Percentiles rank a stretch among this genome's conserved stretches.
phyloP scores from a whole-genome alignment of 1,140 invertebrate species.

The Andricus grossulariae region DNA sequence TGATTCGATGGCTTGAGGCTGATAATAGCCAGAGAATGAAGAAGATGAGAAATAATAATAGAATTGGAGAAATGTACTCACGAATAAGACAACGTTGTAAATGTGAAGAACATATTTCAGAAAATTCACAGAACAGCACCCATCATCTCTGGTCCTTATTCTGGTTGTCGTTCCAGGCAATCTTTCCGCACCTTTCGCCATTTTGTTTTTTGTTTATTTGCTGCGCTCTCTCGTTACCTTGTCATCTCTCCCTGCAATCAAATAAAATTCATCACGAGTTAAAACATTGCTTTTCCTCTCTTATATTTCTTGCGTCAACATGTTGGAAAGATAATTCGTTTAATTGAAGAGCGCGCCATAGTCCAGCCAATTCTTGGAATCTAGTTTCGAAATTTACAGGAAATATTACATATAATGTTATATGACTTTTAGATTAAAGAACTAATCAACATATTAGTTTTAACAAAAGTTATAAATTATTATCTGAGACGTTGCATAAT shows the following conservation, averaged over 20 bases:
- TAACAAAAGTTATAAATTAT: no score
- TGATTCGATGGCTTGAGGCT: not conserved
- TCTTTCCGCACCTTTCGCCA: conserved; percentile 72
- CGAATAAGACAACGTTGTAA: conserved; percentile 87
- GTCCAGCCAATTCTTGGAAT: no score
- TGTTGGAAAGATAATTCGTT: conserved; percentile 12
- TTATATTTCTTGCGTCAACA: not conserved
- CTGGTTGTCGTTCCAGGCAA: conserved; percentile 68
- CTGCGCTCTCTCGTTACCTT: conserved; percentile 62
- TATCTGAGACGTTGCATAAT: no score
- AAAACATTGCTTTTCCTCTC: conserved; percentile 5
- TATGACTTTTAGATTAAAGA: no score
- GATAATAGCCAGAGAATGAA: not conserved
- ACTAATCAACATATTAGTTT: no score
- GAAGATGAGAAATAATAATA: not conserved
- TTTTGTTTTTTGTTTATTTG: conserved; percentile 55
- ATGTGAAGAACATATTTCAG: conserved; percentile 87
- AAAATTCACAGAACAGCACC: conserved; percentile 86
- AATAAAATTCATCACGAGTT: conserved; percentile 34
- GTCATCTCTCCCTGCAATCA: conserved; percentile 63
- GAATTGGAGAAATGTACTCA: conserved; percentile 75
- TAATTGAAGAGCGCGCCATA: not conserved
- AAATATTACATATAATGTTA: no score
- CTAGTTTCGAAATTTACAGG: no score
- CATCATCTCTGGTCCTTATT: conserved; percentile 80